Base-by-base conservation (phyloP, 2,797 vertebrate genomes). In the Hypotaenidia okinawae region DNA sequence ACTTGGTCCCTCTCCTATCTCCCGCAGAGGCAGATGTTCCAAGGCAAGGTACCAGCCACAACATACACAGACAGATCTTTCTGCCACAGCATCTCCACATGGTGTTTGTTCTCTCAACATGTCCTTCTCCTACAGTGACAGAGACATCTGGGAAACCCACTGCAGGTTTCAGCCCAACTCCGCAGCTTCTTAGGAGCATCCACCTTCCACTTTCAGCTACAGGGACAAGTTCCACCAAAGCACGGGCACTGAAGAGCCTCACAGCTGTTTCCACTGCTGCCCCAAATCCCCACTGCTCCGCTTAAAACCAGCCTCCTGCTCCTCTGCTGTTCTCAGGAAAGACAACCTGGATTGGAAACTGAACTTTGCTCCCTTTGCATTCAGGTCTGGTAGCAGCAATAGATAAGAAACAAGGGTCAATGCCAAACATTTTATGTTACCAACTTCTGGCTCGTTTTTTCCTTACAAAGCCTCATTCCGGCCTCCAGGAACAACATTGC, bases 331-430 rank as follows among this genome's bases (percentile, higher is more conserved):
- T 49, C 47, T 49, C 22, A 22, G 43, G 35, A 66, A 85, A 69
- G n/a, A 63, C 73, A 75, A 84, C 51, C 22, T 55, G n/a, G 57
- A 27, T 13, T 75, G 58, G 70, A 69, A 72, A 94, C 39, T 58
- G 93, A 93, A 95, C 96, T 95, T 96, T 89, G 93, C 32, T 90
- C 90, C 85, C 80, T 95, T 63, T 90, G 73, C 41, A 39, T 68
- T 91, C 55, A 64, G 61, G 62, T 43, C 79, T 57, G 63, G 32
- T n/a, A 82, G 16, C 32, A 68, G 37, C 19, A 72, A 74, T 10
- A 90, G 83, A 90, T 92, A 94, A 90, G 87, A 90, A 95, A 84
- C 67, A 88, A 59, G 1, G 5, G 68, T 35, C 41, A 78, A 30
- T 43, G 70, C 81, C 89, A 89, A 91, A 54, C 18, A 7, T 67